Percentiles rank a stretch among this genome's conserved stretches.
Conservation (phyloP, 2,888 invertebrate species). For the Erebia ligea region DNA sequence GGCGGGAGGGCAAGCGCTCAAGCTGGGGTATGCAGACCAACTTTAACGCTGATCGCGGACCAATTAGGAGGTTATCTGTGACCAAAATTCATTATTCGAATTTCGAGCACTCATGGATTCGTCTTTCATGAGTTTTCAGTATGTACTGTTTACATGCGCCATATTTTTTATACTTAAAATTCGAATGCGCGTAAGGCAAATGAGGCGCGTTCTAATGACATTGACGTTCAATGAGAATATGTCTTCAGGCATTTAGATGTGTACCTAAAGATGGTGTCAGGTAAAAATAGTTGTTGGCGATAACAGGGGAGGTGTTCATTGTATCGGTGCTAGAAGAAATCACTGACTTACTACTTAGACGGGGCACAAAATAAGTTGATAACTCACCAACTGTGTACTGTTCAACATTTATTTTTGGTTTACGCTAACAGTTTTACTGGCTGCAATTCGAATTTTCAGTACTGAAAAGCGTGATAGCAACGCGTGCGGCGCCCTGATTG, state of each 20-base stretch:
- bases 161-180: too few species aligned
- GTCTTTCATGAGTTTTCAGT: too few species aligned
- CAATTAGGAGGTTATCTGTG: not conserved
- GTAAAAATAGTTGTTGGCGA: too few species aligned
- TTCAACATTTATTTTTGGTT: not conserved
- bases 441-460: not conserved
- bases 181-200: too few species aligned
- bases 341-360: not conserved
- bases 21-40: conserved; percentile 94
- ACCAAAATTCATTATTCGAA: not conserved
- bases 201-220: too few species aligned
- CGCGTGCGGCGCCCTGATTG: not conserved
- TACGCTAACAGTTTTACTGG: not conserved
- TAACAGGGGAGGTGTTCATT: too few species aligned
- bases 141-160: too few species aligned
- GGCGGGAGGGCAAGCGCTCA: conserved; percentile 98
- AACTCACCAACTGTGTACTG: not conserved
- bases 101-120: not conserved
- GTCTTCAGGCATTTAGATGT: too few species aligned
- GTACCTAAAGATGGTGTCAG: too few species aligned
- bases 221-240: too few species aligned
- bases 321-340: not conserved
- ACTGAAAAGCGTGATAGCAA: not conserved
- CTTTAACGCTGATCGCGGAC: conserved; percentile 46
- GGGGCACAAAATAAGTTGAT: too few species aligned